Percentiles rank a stretch among this genome's conserved stretches.
Evolutionary conservation across 1,140 invertebrate species (phyloP).

Genomic region (Aphelinus atriplicis): DNA sequence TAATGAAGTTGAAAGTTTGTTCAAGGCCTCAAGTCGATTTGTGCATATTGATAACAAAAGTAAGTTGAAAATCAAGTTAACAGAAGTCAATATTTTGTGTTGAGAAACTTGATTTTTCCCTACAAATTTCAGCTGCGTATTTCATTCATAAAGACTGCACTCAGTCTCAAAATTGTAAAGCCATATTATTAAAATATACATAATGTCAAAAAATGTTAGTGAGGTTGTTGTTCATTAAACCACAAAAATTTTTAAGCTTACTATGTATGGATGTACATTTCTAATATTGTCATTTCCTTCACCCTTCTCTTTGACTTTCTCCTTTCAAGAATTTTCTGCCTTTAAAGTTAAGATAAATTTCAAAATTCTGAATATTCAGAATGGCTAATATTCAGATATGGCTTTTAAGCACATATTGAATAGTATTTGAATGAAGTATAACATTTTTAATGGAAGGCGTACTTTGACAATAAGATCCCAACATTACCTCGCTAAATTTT

Average conservation of each 20-base stretch:
- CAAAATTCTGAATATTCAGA: too few relatives aligned
- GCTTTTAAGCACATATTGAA: too few relatives aligned
- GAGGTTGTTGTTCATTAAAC: not conserved
- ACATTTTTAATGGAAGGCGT: too few relatives aligned
- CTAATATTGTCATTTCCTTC: too few relatives aligned
- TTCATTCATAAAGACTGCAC: constrained; percentile 13
- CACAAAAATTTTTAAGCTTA: not conserved
- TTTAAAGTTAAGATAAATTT: too few relatives aligned
- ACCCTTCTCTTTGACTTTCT: too few relatives aligned
- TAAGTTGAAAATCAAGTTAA: not conserved
- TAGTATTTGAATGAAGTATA: too few relatives aligned
- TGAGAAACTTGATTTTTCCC: constrained; percentile 22
- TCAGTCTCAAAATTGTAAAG: constrained; percentile 38
- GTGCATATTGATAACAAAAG: constrained; percentile 1
- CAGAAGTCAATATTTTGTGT: constrained; percentile 15
- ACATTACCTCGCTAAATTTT: too few relatives aligned
- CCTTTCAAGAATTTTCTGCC: too few relatives aligned
- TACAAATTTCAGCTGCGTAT: constrained; percentile 9
- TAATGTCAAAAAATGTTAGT: constrained; percentile 25
- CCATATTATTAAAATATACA: constrained; percentile 40
- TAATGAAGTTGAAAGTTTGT: not conserved
- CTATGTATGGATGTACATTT: too few relatives aligned
- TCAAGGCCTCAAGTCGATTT: constrained; percentile 3
- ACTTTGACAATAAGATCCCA: too few relatives aligned
- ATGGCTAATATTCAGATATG: too few relatives aligned